Conservation (phyloP, 1,140 invertebrate genomes). For the Aphelinus certus region DNA sequence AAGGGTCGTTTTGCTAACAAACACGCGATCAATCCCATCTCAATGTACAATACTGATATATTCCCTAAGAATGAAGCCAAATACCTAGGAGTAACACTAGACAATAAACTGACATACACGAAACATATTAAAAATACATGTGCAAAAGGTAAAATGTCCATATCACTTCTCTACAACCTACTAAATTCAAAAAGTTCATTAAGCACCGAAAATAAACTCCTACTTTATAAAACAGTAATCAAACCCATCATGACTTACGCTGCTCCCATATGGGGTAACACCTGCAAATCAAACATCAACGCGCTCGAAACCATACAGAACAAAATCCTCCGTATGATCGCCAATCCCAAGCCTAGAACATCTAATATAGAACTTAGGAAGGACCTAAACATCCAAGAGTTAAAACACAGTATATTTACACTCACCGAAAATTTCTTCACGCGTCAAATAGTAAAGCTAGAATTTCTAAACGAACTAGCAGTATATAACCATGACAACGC, state of each 20-base stretch:
- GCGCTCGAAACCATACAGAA: conserved; percentile 5
- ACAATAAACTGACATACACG: background rate
- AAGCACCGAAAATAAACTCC: background rate
- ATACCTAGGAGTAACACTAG: background rate
- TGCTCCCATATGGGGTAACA: background rate
- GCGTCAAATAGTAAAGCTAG: too few relatives aligned
- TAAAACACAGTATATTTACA: too few relatives aligned
- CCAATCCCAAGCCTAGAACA: background rate
- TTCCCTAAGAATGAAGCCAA: too few relatives aligned
- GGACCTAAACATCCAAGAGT: too few relatives aligned
- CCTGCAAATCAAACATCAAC: conserved; percentile 4
- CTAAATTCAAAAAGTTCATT: background rate
- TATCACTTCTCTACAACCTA: background rate
- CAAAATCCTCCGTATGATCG: background rate
- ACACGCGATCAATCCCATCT: too few relatives aligned
- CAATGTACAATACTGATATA: too few relatives aligned
- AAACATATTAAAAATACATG: background rate
- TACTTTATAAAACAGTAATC: background rate
- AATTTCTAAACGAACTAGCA: too few relatives aligned
- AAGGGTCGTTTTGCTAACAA: too few relatives aligned
- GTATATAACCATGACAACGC: too few relatives aligned
- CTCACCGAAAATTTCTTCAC: too few relatives aligned
- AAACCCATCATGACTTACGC: background rate
- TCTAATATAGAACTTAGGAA: background rate
- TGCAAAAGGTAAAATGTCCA: too few relatives aligned